phyloP scores from a whole-genome alignment of 2,888 invertebrate genomes.

The Chrysolina americana region DNA sequence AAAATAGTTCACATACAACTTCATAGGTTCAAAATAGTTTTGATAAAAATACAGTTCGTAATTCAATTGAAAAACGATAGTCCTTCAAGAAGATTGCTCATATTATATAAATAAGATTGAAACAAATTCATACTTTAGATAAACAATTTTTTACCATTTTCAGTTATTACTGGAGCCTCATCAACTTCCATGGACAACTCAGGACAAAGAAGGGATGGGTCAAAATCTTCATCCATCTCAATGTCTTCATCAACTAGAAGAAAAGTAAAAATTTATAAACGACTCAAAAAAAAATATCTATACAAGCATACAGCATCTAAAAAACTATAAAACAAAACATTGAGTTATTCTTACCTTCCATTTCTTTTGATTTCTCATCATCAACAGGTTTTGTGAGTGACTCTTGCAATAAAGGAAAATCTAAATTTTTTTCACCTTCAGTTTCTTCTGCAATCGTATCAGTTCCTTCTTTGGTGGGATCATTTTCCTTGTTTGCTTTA shows the following conservation, averaged over 20 bases:
- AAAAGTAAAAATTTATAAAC: neutral
- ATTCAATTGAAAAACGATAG: too few species aligned
- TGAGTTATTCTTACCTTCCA: constrained; percentile 22
- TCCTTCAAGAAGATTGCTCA: too few species aligned
- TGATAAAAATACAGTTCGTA: too few species aligned
- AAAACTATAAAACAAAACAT: too few species aligned
- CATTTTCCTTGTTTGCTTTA: neutral
- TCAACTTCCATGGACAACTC: constrained; percentile 67
- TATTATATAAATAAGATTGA: neutral
- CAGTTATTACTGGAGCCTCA: constrained; percentile 60
- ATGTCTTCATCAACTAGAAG: constrained; percentile 43
- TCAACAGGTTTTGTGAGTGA: constrained; percentile 38
- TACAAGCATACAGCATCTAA: neutral
- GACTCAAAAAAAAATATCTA: neutral
- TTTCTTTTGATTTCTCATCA: neutral
- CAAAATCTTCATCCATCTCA: constrained; percentile 58
- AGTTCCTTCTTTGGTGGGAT: neutral
- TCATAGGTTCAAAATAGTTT: too few species aligned
- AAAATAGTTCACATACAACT: neutral
- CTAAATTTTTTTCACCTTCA: neutral
- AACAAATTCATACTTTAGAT: neutral
- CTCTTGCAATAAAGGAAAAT: constrained; percentile 44
- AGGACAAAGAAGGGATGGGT: constrained; percentile 64
- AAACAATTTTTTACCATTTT: constrained; percentile 43
- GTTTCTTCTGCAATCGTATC: constrained; percentile 15